Conservation (phyloP, 2,888 invertebrate species). For the Neoascia interrupta region DNA sequence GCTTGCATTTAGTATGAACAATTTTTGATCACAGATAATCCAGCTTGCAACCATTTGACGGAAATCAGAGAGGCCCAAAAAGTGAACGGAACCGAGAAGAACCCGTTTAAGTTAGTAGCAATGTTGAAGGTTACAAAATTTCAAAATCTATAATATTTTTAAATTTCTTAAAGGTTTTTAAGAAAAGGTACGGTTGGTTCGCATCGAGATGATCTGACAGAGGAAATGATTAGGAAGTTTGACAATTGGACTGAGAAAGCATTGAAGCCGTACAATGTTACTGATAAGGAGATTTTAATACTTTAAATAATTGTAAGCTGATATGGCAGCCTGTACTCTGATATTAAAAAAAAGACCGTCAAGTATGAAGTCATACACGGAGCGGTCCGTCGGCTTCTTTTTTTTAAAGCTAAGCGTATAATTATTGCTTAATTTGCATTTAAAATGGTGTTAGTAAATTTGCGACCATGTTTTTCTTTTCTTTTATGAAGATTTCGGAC, state of each 20-base stretch:
- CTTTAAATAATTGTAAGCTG: too few relatives aligned
- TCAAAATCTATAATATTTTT: background rate
- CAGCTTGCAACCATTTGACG: conserved; percentile 7
- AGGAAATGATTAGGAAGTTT: background rate
- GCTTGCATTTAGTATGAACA: too few relatives aligned
- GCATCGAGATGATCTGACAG: conserved; percentile 8
- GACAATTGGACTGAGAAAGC: conserved; percentile 13
- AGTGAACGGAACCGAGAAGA: background rate
- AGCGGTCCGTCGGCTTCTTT: too few relatives aligned
- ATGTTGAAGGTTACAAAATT: background rate
- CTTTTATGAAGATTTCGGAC: too few relatives aligned
- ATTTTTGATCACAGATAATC: background rate
- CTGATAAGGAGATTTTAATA: background rate
- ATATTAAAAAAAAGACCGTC: too few relatives aligned
- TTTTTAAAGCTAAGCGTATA: too few relatives aligned
- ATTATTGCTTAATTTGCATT: too few relatives aligned
- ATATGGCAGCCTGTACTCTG: too few relatives aligned
- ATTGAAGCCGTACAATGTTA: background rate
- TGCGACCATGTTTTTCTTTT: too few relatives aligned
- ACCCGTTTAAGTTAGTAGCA: too few relatives aligned
- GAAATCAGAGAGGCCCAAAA: background rate
- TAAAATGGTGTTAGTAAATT: too few relatives aligned
- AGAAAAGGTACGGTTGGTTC: conserved; percentile 22
- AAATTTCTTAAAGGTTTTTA: conserved; percentile 5
- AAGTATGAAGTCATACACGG: too few relatives aligned